Evolutionary conservation across 1,140 invertebrate genomes (phyloP).

Genomic region (Myzus persicae): DNA sequence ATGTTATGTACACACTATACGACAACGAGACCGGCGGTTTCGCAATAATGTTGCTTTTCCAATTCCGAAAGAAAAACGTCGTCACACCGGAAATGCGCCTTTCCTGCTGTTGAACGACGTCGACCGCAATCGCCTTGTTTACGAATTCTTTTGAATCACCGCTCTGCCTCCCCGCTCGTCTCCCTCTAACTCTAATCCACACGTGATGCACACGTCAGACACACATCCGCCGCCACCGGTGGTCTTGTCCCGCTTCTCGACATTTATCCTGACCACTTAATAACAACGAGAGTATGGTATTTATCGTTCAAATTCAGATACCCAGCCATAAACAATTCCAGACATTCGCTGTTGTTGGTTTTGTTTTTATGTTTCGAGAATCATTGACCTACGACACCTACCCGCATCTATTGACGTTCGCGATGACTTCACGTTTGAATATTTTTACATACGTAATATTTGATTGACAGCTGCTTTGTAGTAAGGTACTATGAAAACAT

Average conservation of each 20-base stretch:
- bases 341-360: background rate
- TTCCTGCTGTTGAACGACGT: background rate
- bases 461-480: background rate
- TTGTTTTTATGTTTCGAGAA: background rate
- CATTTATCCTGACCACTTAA: background rate
- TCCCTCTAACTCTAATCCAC: background rate
- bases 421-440: background rate
- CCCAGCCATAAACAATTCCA: background rate
- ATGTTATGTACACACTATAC: background rate
- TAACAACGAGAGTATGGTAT: background rate
- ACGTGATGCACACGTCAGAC: background rate
- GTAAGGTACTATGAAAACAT: too few species aligned
- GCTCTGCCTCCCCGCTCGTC: too few species aligned
- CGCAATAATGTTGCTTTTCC: background rate
- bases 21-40: background rate
- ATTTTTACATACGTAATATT: background rate
- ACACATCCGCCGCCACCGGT: background rate
- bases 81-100: background rate
- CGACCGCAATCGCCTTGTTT: background rate
- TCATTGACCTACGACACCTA: too few species aligned
- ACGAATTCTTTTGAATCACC: background rate
- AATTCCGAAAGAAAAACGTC: background rate
- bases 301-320: background rate
- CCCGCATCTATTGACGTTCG: background rate
- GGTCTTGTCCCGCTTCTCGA: background rate